phyloP scores from a whole-genome alignment of 1,140 invertebrate genomes.

The Chrysopa pallens region DNA sequence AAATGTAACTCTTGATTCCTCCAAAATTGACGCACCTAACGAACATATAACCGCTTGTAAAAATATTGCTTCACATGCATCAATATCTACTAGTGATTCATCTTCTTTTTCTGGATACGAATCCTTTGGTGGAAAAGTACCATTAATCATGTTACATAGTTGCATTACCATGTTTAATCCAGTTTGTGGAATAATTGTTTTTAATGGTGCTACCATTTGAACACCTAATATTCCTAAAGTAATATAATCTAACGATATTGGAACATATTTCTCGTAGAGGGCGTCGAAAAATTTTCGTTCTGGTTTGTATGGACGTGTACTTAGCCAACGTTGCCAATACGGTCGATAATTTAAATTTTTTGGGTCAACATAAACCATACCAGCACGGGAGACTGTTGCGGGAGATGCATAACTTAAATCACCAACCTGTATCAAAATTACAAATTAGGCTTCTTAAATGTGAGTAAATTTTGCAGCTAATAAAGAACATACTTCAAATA shows the following conservation, averaged over 20 bases:
- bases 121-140: constrained; percentile 28
- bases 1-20: constrained; percentile 47
- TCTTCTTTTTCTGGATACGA: constrained; percentile 24
- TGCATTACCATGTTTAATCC: constrained; percentile 73
- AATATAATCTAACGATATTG: constrained; percentile 49
- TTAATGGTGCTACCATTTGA: constrained; percentile 51
- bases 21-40: constrained; percentile 56
- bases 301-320: constrained; percentile 23
- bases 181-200: constrained; percentile 66
- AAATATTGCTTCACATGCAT: constrained; percentile 49
- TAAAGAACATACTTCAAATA: constrained; percentile 55
- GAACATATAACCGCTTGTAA: constrained; percentile 67
- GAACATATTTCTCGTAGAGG: constrained; percentile 57
- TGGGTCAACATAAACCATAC: constrained; percentile 87
- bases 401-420: constrained; percentile 80
- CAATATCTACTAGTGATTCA: constrained; percentile 25
- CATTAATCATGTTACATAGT: constrained; percentile 63
- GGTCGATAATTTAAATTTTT: constrained; percentile 75
- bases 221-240: constrained; percentile 56
- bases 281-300: constrained; percentile 34
- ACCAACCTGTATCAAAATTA: constrained; percentile 35
- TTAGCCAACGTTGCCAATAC: constrained; percentile 69
- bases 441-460: background rate
- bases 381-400: constrained; percentile 75
- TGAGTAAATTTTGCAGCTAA: background rate